Evolutionary conservation across 2,113 vertebrate species (phyloP), one percentile per base, ranked within the genome.

Genomic region (Rutilus rutilus): DNA sequence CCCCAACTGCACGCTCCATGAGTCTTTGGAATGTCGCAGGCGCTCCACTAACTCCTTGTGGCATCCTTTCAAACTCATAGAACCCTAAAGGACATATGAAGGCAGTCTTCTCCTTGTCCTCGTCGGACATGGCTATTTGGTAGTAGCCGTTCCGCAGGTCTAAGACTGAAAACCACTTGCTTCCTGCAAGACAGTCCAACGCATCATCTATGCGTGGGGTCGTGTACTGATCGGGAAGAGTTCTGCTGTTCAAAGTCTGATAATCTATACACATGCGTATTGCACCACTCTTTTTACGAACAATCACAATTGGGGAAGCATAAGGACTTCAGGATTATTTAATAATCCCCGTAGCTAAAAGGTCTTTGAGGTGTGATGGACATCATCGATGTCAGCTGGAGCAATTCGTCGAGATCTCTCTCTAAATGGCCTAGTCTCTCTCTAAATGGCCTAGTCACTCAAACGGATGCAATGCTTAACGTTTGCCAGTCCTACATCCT

Each of bases 201-300:
- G 12, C 12, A 50, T 50, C 50, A 52, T 52, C 50, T 52, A 52
- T 52, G 47, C 15, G 1, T 52, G 50, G 50, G 15, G 50, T 52
- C 12, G 84, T 69, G n/a, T 79, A 85, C 33, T 85, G 75, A 19
- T 85, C 76, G 12, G 84, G 84, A 7, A 79, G 12, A 1, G 23
- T 71, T 54, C 33, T 36, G 5, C 17, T 25, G 23, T 78, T 85
- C 3, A 84, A 3, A 2, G 50, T 79, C 3, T 27, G 36, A 52
- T 71, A 79, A 30, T 85, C 62, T 2, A 79, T 71, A 47, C 84
- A 79, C 84, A 85, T 79, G 14, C 62, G 30, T 9, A 85, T 27
- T 5, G 3, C 52, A 5, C 75, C 76, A 62, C 17, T 78, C 2
- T 62, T 79, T 47, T 85, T 71, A 4, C 30, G 14, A 1, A 54